Base-by-base conservation (phyloP, 2,888 invertebrate genomes). In the Heliconius sara region DNA sequence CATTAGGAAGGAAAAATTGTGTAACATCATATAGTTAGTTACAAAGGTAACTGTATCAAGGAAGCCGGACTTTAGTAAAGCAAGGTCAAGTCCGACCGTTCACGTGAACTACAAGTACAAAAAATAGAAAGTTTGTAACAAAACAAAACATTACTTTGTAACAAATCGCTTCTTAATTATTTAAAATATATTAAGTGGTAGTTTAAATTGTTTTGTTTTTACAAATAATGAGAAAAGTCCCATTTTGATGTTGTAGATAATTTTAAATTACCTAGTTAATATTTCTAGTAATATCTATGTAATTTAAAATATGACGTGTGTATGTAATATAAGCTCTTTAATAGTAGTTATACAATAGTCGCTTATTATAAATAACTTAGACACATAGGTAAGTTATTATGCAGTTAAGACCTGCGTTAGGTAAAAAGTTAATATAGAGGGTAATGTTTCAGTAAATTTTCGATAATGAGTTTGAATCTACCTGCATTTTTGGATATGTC, bases 71-170 rank as follows among this genome's bases (percentile, higher is more conserved):
- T 34, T 60, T 34, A 74, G 25, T 63, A 5, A 65, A 43, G 75
- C 43, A 75, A 75, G 75, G 75, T 27, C 75, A 65, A 75, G 60
- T 43, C 22, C 65, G 65, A 63, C 39, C 43, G 22, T 75, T 65
- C 63, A 39, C 65, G 25, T 65, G 27, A 65, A 63, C 1, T 74
- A 27, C 27, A 43, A 65, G 39, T 10, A 65, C n/a, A 39, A 63
- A 63, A 74, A 27, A 65, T 43, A 10, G 16, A 27, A 65, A 70
- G 6, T n/a, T n/a, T n/a, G n/a, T n/a, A n/a, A n/a, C n/a, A n/a
- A n/a, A n/a, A n/a, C n/a, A n/a, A n/a, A n/a, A n/a, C n/a, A n/a
- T n/a, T n/a, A n/a, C n/a, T n/a, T n/a, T n/a, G n/a, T n/a, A n/a
- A n/a, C 27, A 25, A 65, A 25, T 65, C 19, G 39, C 25, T 25